Conservation (phyloP, 2,888 invertebrate species). For the Cyclophora albipunctata region DNA sequence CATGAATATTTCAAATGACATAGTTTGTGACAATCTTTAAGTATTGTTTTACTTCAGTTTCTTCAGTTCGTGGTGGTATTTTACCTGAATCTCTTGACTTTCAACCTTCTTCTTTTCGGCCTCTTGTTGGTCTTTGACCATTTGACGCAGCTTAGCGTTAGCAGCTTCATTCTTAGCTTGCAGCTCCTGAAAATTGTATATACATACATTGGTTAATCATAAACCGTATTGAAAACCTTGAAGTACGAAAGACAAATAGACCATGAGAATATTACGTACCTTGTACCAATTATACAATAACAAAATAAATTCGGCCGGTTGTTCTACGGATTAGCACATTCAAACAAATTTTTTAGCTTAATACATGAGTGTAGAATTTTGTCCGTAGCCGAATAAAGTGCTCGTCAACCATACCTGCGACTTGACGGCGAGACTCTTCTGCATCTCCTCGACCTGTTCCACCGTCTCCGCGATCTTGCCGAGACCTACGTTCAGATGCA, state of each 20-base stretch:
- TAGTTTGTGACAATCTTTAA: no score
- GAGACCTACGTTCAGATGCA: constrained; percentile 98
- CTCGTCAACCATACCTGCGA: constrained; percentile 76
- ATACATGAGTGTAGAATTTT: no score
- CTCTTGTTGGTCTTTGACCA: constrained; percentile 99
- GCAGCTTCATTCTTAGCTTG: constrained; percentile 99
- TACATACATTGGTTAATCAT: background rate
- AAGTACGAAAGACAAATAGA: no score
- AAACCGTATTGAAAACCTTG: background rate
- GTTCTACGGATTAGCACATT: no score
- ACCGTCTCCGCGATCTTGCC: constrained; percentile 99
- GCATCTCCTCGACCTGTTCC: constrained; percentile 99
- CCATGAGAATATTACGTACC: no score
- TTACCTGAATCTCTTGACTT: constrained; percentile 94
- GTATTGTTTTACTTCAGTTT: no score
- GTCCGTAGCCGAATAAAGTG: no score
- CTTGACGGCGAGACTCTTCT: constrained; percentile 98
- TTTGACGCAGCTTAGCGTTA: constrained; percentile 98
- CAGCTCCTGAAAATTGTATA: constrained; percentile 74
- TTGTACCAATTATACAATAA: no score
- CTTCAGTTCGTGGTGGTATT: no score
- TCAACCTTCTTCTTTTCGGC: constrained; percentile 99
- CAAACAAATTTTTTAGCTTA: no score
- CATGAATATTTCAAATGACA: no score
- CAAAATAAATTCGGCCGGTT: no score